Conservation (phyloP, 2,797 vertebrate species). For the Manis crassicaudata region DNA sequence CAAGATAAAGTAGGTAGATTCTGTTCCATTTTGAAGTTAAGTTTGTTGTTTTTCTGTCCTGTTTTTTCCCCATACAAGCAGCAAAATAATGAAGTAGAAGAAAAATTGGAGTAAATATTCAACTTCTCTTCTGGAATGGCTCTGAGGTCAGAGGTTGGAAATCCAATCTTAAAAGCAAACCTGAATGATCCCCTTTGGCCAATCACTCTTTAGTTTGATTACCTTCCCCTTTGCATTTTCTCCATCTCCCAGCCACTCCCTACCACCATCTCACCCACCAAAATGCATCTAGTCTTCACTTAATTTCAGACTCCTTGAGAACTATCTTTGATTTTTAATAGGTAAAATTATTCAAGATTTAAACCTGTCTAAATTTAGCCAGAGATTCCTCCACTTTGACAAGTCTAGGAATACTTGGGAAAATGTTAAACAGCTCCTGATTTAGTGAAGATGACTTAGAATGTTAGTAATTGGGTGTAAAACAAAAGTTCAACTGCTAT, state of each 20-base stretch:
- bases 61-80: not conserved
- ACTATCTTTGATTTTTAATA: not conserved
- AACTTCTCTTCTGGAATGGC: not conserved
- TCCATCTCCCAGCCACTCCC: fast-evolving
- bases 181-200: not conserved
- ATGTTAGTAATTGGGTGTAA: not conserved
- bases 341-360: not conserved
- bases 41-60: not conserved
- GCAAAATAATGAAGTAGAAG: not conserved
- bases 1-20: not conserved
- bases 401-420: not conserved
- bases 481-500: not conserved
- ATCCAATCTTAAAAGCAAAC: not conserved
- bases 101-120: not conserved
- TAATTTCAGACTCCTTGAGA: not conserved
- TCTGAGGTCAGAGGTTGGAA: not conserved
- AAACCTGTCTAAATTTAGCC: not conserved
- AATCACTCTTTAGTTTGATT: not conserved
- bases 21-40: not conserved
- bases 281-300: not conserved
- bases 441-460: not conserved
- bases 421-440: not conserved
- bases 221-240: not conserved
- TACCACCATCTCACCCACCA: fast-evolving
- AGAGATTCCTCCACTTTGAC: not conserved